Evolutionary conservation across 2,888 invertebrate species (phyloP).

Genomic region (Tricholauxania praeusta): DNA sequence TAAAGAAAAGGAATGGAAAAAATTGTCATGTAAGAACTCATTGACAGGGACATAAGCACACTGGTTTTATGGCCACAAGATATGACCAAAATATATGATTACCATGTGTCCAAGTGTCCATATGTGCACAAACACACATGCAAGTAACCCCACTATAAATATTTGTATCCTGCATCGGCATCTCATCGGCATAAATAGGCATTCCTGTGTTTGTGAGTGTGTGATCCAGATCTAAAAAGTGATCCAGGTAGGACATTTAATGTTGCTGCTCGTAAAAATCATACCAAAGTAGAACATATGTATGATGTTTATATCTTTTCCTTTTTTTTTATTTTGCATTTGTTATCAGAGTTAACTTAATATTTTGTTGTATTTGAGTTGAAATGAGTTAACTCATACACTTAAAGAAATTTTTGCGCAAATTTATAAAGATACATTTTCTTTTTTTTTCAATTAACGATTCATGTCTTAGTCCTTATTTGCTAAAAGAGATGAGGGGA

Average conservation of each 20-base stretch:
- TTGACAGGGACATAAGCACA: constrained; percentile 67
- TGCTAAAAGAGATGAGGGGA: too few species aligned
- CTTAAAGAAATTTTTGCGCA: too few species aligned
- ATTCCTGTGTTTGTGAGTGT: constrained; percentile 11
- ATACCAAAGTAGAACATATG: constrained; percentile 65
- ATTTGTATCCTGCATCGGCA: not conserved
- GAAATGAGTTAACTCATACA: too few species aligned
- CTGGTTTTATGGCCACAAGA: constrained; percentile 66
- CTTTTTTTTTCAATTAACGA: too few species aligned
- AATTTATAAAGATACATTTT: too few species aligned
- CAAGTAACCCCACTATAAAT: too few species aligned
- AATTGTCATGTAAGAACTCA: constrained; percentile 66
- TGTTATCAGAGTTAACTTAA: too few species aligned
- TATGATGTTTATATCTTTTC: constrained; percentile 49
- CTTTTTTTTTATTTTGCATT: too few species aligned
- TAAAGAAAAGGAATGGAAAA: constrained; percentile 56
- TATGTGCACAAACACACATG: not conserved
- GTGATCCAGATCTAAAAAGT: constrained; percentile 44
- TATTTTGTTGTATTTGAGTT: too few species aligned
- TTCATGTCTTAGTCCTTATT: too few species aligned
- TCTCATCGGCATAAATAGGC: constrained; percentile 27
- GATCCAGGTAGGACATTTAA: constrained; percentile 62
- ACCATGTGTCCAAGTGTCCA: constrained; percentile 59
- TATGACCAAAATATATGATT: constrained; percentile 67
- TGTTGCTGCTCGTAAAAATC: constrained; percentile 61